phyloP scores from a whole-genome alignment of 2,113 vertebrate species.

The Prionailurus viverrinus region DNA sequence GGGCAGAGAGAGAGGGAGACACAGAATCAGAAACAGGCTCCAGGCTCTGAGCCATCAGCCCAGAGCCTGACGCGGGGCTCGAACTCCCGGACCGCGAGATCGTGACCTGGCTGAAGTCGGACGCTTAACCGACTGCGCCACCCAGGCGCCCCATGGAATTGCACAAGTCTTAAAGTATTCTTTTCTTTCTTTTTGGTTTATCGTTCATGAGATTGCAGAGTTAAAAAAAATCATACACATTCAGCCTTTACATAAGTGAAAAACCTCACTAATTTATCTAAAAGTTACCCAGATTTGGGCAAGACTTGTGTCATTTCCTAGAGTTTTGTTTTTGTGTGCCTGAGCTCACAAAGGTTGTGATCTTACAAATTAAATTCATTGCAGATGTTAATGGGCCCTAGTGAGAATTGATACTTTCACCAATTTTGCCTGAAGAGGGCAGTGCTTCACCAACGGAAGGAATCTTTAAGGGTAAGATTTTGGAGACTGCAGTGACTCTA shows the following conservation, averaged over 20 bases:
- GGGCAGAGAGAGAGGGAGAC: too few species aligned
- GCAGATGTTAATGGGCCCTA: neutral
- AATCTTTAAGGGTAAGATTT: neutral
- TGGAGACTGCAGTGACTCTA: neutral
- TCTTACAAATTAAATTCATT: constrained; percentile 17
- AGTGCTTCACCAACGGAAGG: neutral
- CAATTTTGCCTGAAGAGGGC: neutral
- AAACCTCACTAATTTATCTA: neutral
- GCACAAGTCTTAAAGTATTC: neutral
- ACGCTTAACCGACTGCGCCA: too few species aligned
- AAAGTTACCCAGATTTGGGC: neutral
- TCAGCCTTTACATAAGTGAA: neutral
- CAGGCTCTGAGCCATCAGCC: too few species aligned
- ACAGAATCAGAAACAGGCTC: too few species aligned
- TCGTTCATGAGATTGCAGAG: neutral
- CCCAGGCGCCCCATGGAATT: neutral
- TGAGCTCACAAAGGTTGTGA: neutral
- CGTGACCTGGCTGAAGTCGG: too few species aligned
- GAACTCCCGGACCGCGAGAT: too few species aligned
- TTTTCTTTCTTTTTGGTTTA: neutral
- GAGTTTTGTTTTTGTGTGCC: neutral
- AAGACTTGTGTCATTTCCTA: neutral
- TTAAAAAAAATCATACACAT: neutral
- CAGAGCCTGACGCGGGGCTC: too few species aligned
- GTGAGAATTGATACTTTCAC: neutral